These are phyloP conservation scores for Ophthalmolycus amberensis DNA, from an alignment of 2,113 vertebrate genomes.

Conservation along the genomic window DNA sequence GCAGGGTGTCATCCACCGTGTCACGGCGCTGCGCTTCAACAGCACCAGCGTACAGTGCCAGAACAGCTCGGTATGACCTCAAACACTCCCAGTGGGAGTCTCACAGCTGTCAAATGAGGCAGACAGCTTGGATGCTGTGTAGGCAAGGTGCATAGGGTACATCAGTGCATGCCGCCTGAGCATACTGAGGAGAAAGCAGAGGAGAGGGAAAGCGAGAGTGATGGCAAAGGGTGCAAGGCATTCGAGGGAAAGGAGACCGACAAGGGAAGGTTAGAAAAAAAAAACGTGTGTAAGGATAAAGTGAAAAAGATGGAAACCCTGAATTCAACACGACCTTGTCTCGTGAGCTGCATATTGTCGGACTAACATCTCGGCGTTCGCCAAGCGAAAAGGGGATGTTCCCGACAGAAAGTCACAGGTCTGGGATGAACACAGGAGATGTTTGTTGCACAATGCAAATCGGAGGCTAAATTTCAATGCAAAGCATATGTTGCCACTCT, in stretches of 20 bases:
- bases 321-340: constrained; percentile 4
- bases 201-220: constrained; percentile 37
- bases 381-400: not conserved
- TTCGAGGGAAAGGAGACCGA: not conserved
- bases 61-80: constrained; percentile 92
- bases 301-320: not conserved
- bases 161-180: constrained; percentile 52
- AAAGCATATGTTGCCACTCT: constrained; percentile 31
- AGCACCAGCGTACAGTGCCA: constrained; percentile 99
- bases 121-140: constrained; percentile 59
- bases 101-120: constrained; percentile 68
- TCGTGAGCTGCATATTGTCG: constrained; percentile 5
- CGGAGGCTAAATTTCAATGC: constrained; percentile 50
- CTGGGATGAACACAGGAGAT: not conserved
- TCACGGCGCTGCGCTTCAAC: constrained; percentile 98
- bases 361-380: constrained; percentile 10
- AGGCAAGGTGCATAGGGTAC: constrained; percentile 59
- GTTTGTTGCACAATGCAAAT: constrained; percentile 38
- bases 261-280: not conserved
- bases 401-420: not conserved
- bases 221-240: constrained; percentile 23
- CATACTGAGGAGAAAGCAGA: constrained; percentile 39
- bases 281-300: not conserved
- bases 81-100: constrained; percentile 66
- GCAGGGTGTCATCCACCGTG: constrained; percentile 90